Percentiles rank a stretch among this genome's conserved stretches.
Evolutionary conservation across 2,797 vertebrate species (phyloP).

Genomic region (Rallus crepitans): DNA sequence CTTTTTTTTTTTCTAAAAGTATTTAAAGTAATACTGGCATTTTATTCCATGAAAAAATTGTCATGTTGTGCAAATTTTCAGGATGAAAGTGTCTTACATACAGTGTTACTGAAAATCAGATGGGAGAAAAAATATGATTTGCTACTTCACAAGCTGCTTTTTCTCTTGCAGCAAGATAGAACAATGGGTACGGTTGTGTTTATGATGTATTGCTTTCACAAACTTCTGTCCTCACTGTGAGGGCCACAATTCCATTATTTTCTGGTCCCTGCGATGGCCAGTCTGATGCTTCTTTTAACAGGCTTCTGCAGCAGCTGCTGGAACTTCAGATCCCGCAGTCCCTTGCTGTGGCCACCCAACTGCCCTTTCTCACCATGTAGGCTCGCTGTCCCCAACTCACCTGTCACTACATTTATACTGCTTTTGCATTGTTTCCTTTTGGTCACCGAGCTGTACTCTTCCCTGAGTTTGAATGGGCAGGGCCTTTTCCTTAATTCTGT

Average conservation of each 20-base stretch:
- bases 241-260: neutral
- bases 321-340: neutral
- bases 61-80: slow-evolving; percentile 29
- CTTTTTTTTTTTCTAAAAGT: neutral
- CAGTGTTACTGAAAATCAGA: neutral
- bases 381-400: neutral
- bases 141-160: neutral
- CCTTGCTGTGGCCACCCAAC: neutral
- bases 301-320: neutral
- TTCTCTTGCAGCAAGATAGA: neutral
- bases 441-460: neutral
- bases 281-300: neutral
- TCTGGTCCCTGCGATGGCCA: neutral
- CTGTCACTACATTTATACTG: neutral
- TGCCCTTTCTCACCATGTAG: neutral
- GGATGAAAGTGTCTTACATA: neutral
- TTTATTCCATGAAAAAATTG: slow-evolving; percentile 1
- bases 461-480: neutral
- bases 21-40: slow-evolving; percentile 20
- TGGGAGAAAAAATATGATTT: neutral
- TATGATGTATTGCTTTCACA: neutral
- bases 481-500: neutral
- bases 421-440: neutral
- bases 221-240: neutral
- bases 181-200: neutral